Evolutionary conservation across 2,888 invertebrate genomes (phyloP), one percentile per base, ranked within the genome.

Genomic region (Leucozona laternaria): DNA sequence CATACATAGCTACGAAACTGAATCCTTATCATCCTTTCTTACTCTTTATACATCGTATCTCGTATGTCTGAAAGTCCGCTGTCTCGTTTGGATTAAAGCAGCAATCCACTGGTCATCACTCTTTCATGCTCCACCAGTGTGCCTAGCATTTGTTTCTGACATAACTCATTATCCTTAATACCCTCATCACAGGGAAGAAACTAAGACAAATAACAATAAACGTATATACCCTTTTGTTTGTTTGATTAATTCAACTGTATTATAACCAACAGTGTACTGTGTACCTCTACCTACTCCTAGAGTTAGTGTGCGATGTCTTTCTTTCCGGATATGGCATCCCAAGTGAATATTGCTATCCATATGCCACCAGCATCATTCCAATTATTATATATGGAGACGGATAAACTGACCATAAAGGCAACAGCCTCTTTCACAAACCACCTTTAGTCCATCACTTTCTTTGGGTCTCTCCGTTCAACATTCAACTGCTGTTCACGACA

Each of bases 131-230:
- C 70, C 58, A 75, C 70, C 81, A 82, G 86, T 81, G 75, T 71
- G 78, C 71, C 81, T 45, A 79, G 90, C 91, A 90, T 90, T 90
- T 90, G 90, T 90, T 90, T 91, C 90, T 90, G 91, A 90, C 91
- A 90, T 91, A 90, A 90, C 90, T 90, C 90, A 88, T 88, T 88
- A 88, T 86, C 71, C 80, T 88, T 85, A 86, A 86, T 86, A 86
- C 81, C 82, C 86, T 73, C 78, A 86, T 86, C 86, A 86, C 75
- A 75, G 82, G 71, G 81, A 78, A 82, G 86, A 71, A 82, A 82
- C 82, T 78, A 79, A 86, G 86, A 82, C 78, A 86, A 82, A 86
- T 82, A 86, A 86, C 78, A 82, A 86, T 86, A 78, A 86, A 86
- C 45, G 31, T 86, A 78, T 86, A 75, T 81, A 86, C 78, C 86